Base-by-base conservation (phyloP, 2,113 vertebrate genomes). In the Actinemys pallida region DNA sequence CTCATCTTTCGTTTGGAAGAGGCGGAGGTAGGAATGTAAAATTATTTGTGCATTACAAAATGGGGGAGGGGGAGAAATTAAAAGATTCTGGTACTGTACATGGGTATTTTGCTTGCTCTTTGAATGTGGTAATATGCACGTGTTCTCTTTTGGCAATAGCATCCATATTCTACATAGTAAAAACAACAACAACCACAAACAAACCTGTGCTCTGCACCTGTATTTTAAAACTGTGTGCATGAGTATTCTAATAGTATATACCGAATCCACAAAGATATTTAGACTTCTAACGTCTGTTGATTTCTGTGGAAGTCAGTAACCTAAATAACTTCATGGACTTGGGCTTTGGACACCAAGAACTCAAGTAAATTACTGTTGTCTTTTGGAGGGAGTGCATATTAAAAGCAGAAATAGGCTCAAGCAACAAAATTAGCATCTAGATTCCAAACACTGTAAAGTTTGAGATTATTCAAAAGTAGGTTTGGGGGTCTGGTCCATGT, bases 1-100 rank as follows among this genome's bases (percentile, higher is more conserved):
- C 20, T 95, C 16, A 54, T 59, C 95, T 83, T 94, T 94, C 89
- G 24, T 59, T 85, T 81, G 8, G 42, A 94, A 92, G 75, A 86
- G 24, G 47, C 8, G 65, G 81, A 81, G 45, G 19, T 42, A 89
- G 69, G 81, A 31, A 76, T 79, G 83, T 86, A 17, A 93, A 69
- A 56, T 86, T 92, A 12, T 93, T 82, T 89, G 24, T 59, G 22
- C 82, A 2, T 39, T 90, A 2, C 14, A 87, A 81, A 91, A 83
- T 16, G 1, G 6, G 52, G 16, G 49, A 45, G 53, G 49, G 7
- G 90, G 31, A 4, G 81, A 54, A 20, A 53, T 90, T 84, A 35
- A 75, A 54, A 82, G 11, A n/a, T 49, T 94, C 45, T 93, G 91
- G 3, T 76, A 78, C n/a, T 29, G 78, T 29, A 78, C 22, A 16